Evolutionary conservation across 2,113 vertebrate genomes (phyloP).

Genomic region (Steatornis caripensis): DNA sequence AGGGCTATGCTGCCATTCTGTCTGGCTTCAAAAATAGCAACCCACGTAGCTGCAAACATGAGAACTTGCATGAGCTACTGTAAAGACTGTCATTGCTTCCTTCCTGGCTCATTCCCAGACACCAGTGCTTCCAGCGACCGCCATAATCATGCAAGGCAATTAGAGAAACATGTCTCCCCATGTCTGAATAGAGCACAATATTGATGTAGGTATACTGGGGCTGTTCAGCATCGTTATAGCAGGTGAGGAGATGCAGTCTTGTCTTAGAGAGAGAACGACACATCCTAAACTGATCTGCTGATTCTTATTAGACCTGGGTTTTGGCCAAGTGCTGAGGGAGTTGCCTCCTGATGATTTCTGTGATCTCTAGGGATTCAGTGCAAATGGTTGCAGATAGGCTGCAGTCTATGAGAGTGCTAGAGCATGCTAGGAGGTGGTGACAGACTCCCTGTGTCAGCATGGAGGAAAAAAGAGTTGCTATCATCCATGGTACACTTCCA

Average conservation of each 20-base stretch:
- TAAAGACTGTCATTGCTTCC: background rate
- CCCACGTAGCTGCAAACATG: background rate
- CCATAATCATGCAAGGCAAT: background rate
- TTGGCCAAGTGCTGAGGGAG: background rate
- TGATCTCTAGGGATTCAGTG: background rate
- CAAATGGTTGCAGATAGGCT: background rate
- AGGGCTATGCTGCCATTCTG: background rate
- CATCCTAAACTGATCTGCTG: background rate
- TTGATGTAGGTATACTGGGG: background rate
- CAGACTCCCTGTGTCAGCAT: fast-evolving
- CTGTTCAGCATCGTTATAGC: background rate
- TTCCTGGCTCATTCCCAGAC: background rate
- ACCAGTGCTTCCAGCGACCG: background rate
- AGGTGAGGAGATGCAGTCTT: background rate
- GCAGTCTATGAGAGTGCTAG: background rate
- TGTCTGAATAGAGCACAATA: background rate
- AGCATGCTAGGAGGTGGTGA: background rate
- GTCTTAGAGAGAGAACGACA: background rate
- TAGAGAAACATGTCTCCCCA: background rate
- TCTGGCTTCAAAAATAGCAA: background rate
- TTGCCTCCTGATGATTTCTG: background rate
- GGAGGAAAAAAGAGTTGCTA: background rate
- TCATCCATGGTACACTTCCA: background rate
- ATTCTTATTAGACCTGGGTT: background rate
- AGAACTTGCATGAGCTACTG: background rate